phyloP scores from a whole-genome alignment of 2,888 invertebrate genomes.

The Drosophila quinaria region DNA sequence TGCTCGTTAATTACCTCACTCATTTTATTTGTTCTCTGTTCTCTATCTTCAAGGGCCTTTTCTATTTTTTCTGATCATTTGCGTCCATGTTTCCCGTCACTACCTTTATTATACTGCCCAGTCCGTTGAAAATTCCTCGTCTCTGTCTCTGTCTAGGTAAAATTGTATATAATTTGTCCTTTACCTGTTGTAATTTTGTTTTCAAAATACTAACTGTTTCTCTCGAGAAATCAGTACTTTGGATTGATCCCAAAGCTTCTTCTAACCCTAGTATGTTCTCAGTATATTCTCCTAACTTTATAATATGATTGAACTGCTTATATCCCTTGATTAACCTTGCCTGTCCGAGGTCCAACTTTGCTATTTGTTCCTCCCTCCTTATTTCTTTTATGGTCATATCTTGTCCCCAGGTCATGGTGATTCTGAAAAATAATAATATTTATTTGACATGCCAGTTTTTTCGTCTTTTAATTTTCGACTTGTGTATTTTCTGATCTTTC shows the following conservation, averaged over 20 bases:
- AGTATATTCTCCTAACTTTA: neutral
- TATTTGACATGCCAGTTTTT: neutral
- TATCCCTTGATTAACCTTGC: neutral
- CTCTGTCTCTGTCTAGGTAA: neutral
- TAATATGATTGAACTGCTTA: neutral
- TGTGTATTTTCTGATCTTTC: slow-evolving; percentile 1
- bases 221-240: neutral
- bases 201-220: neutral
- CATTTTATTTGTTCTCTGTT: slow-evolving; percentile 1
- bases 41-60: slow-evolving; percentile 1
- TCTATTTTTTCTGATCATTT: neutral
- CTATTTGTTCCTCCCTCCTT: slow-evolving; percentile 3
- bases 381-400: slow-evolving; percentile 3
- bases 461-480: neutral
- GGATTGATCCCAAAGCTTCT: neutral
- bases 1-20: neutral
- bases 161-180: neutral
- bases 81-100: slow-evolving; percentile 2
- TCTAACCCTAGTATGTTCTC: neutral
- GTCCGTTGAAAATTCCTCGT: slow-evolving; percentile 1
- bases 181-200: neutral
- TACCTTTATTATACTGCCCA: slow-evolving; percentile 2
- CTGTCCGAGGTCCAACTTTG: slow-evolving; percentile 8
- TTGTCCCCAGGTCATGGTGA: slow-evolving; percentile 7
- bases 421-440: slow-evolving; percentile 5